Percentiles rank a stretch among this genome's conserved stretches.
These are phyloP conservation scores for Phenganax marumi DNA, from an alignment of 92 coral and sea anemone genomes.

Conservation along the genomic window DNA sequence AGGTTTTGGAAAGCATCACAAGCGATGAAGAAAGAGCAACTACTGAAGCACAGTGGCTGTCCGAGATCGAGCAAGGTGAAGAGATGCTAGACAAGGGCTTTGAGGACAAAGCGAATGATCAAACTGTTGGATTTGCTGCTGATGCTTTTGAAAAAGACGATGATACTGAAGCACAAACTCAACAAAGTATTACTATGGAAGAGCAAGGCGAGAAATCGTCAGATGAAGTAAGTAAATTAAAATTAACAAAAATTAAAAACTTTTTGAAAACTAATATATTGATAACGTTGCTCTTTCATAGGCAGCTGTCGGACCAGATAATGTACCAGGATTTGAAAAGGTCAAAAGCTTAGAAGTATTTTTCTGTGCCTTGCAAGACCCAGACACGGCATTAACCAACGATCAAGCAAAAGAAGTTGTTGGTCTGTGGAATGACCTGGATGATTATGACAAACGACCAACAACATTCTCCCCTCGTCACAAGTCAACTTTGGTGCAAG, in stretches of 20 bases:
- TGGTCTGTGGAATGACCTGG: constrained; percentile 53
- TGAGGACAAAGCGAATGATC: too few relatives aligned
- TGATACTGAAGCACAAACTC: too few relatives aligned
- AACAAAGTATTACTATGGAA: too few relatives aligned
- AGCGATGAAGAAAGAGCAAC: too few relatives aligned
- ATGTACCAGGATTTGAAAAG: constrained; percentile 49
- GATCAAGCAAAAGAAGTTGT: constrained; percentile 50
- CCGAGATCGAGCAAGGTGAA: too few relatives aligned
- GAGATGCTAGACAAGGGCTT: too few relatives aligned
- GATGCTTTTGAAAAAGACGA: too few relatives aligned
- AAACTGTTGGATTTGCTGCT: too few relatives aligned
- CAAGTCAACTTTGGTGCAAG: constrained; percentile 37
- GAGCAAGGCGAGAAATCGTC: neutral
- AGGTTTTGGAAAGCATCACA: too few relatives aligned
- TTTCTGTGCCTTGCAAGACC: constrained; percentile 45
- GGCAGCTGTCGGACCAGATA: constrained; percentile 62
- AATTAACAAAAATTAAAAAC: too few relatives aligned
- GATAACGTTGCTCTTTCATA: constrained; percentile 20
- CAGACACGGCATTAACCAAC: constrained; percentile 34
- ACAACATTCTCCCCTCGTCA: constrained; percentile 54
- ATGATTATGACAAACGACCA: constrained; percentile 48
- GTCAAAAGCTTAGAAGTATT: constrained; percentile 52
- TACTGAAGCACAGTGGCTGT: too few relatives aligned
- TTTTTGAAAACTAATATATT: neutral
- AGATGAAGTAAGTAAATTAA: neutral